phyloP scores from a whole-genome alignment of 2,113 vertebrate species.

The Lagopus leucura region DNA sequence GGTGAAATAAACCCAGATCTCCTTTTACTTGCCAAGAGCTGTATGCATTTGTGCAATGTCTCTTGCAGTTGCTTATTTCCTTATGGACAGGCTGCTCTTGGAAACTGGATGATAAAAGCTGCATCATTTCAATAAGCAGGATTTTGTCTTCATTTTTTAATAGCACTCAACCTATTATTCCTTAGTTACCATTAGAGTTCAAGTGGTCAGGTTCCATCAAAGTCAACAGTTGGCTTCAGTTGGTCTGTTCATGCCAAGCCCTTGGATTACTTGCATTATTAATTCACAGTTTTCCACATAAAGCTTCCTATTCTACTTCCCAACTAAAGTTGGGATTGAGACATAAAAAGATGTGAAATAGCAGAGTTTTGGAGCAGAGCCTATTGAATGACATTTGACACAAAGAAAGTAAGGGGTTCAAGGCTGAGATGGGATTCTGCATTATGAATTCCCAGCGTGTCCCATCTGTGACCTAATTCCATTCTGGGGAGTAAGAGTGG shows the following conservation, averaged over 20 bases:
- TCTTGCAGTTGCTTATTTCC: background rate
- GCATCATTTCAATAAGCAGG: background rate
- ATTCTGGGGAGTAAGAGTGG: conserved; percentile 6
- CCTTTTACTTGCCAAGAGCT: background rate
- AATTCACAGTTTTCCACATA: background rate
- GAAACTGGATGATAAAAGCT: background rate
- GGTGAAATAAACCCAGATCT: background rate
- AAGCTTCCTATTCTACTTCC: background rate
- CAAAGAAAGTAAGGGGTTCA: background rate
- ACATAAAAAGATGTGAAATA: conserved; percentile 5
- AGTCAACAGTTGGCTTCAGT: background rate
- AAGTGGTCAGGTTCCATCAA: background rate
- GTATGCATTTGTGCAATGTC: background rate
- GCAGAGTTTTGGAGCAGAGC: background rate
- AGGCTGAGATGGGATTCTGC: background rate
- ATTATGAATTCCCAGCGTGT: background rate
- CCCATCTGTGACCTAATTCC: conserved; percentile 70
- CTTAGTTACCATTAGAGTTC: background rate
- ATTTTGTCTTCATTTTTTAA: background rate
- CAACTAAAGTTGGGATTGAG: background rate
- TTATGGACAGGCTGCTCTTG: background rate
- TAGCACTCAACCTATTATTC: background rate
- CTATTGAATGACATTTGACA: conserved; percentile 4
- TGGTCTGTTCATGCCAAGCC: background rate
- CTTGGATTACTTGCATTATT: background rate